Evolutionary conservation across 1,140 invertebrate species (phyloP).

Genomic region (Monochamus saltuarius): DNA sequence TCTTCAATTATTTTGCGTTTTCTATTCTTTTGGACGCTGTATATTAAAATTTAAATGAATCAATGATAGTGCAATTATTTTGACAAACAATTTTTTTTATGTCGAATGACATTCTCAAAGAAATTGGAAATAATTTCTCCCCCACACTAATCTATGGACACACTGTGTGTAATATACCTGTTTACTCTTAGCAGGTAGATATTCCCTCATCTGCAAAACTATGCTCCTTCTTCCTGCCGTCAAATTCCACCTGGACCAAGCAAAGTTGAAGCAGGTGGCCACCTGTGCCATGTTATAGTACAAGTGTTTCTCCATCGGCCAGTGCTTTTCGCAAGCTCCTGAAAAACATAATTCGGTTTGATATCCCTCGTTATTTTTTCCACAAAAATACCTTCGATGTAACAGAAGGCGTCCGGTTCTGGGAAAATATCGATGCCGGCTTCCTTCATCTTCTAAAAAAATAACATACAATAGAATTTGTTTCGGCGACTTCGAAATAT

Average conservation of each 20-base stretch:
- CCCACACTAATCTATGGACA: no score
- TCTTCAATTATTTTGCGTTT: no score
- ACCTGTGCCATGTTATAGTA: conserved; percentile 82
- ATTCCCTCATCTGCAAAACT: conserved; percentile 72
- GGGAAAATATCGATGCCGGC: conserved; percentile 91
- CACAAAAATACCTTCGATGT: conserved; percentile 63
- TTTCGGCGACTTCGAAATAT: neutral
- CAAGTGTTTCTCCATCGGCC: conserved; percentile 73
- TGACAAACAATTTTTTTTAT: no score
- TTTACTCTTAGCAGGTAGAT: conserved; percentile 60
- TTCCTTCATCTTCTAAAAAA: conserved; percentile 64
- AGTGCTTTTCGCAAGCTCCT: conserved; percentile 69
- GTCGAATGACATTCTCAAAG: no score
- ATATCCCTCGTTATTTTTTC: neutral
- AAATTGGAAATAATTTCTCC: no score
- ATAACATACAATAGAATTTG: neutral
- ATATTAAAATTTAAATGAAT: no score
- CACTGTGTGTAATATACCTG: no score
- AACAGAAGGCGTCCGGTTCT: conserved; percentile 77
- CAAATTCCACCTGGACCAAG: conserved; percentile 88
- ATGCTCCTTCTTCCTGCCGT: conserved; percentile 65
- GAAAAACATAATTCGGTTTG: conserved; percentile 1
- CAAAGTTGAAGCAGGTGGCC: conserved; percentile 74
- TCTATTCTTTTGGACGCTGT: no score
- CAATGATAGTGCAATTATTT: no score